Evolutionary conservation across 2,888 invertebrate species (phyloP), one percentile per base, ranked within the genome.

Genomic region (Nemotelus pantherinus): DNA sequence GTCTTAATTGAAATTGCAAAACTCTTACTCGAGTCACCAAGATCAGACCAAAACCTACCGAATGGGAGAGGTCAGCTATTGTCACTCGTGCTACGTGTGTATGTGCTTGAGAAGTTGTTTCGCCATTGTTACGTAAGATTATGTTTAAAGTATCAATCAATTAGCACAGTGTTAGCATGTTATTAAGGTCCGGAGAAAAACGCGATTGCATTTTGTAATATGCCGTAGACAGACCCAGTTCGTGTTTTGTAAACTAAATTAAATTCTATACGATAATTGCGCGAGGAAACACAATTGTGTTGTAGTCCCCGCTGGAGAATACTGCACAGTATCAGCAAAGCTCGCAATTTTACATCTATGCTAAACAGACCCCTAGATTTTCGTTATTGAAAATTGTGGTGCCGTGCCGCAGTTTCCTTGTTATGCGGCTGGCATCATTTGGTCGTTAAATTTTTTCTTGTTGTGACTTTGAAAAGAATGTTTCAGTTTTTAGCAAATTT

Each of bases 131-230:
- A 41, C 63, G 43, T 43, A 63, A 41, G 7, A 41, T 63, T 9
- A 43, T 63, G 25, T 63, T 2, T 43, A 7, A 63, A 43, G 43
- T 63, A 63, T 67, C 48, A 47, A 9, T 47, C 65, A 67, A 67
- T 67, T 67, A 67, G 65, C 47, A 47, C 64, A 64, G 43, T 43
- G 41, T 64, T 64, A 64, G 43, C 64, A 64, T 64, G 43, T 64
- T 57, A 7, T 63, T 9, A 63, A 63, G 5, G 43, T 44, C 10
- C 6, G 39, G 60, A 39, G 2, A 10, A 2, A 3, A 25, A 25
- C 2, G 10, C 39, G 43, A 41, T 10, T 4, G 64, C n/a, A 53
- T 64, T 43, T 39, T 10, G 41, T 64, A 41, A 41, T 64, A 39
- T 57, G 57, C 25, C 10, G 57, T 39, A 44, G 41, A 39, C 41